Evolutionary conservation across 1,140 invertebrate species (phyloP).

Genomic region (Hyposmocoma kahamanoa): DNA sequence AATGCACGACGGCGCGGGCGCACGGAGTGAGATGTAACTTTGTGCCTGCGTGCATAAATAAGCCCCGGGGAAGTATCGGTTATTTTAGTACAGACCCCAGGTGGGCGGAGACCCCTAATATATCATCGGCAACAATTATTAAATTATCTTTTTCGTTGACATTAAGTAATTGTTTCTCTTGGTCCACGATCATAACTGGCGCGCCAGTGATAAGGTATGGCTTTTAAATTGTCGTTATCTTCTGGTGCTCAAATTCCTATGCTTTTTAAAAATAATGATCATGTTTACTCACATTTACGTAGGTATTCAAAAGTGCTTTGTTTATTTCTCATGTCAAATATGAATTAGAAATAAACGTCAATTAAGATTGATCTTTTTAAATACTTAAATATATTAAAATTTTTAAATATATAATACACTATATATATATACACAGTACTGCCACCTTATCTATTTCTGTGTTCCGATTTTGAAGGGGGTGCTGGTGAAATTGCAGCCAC

Average conservation of each 20-base stretch:
- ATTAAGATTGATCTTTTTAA: not conserved
- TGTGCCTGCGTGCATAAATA: constrained; percentile 64
- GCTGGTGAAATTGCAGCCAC: too few relatives aligned
- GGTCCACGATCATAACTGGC: constrained; percentile 44
- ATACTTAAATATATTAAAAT: not conserved
- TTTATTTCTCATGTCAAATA: not conserved
- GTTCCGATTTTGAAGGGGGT: too few relatives aligned
- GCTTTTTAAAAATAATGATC: constrained; percentile 10
- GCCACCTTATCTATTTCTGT: too few relatives aligned
- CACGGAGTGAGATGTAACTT: constrained; percentile 66
- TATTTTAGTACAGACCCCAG: constrained; percentile 64
- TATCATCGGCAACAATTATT: constrained; percentile 70
- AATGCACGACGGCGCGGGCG: constrained; percentile 65
- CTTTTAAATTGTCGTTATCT: constrained; percentile 53
- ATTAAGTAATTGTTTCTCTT: constrained; percentile 70
- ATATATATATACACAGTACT: not conserved
- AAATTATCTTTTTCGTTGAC: constrained; percentile 72
- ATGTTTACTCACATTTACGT: not conserved
- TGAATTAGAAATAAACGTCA: not conserved
- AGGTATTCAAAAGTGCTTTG: not conserved
- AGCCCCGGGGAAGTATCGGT: constrained; percentile 50
- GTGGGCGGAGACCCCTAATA: constrained; percentile 59
- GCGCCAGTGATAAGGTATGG: constrained; percentile 46
- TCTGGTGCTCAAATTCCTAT: constrained; percentile 40
- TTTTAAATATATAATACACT: not conserved